Evolutionary conservation across 2,797 vertebrate genomes (phyloP).

Genomic region (Sparidentex hasta): DNA sequence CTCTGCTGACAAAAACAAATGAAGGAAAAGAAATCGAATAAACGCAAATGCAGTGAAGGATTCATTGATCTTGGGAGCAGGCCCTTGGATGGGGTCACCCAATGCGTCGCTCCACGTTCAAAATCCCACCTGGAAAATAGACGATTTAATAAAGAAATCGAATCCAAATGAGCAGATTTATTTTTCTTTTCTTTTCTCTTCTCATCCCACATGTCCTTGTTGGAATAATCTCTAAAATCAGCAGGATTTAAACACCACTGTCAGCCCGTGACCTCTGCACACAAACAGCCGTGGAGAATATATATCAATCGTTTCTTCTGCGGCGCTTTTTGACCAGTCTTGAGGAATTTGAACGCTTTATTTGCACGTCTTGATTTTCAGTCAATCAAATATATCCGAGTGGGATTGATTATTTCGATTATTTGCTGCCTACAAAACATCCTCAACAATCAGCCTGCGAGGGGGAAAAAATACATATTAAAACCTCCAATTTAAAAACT

Average conservation of each 20-base stretch:
- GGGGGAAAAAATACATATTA: background rate
- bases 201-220: background rate
- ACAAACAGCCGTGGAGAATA: too few species aligned
- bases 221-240: conserved; percentile 10
- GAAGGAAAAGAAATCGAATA: background rate
- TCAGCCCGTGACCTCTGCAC: background rate
- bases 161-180: background rate
- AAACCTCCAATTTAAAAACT: background rate
- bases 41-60: background rate
- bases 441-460: background rate
- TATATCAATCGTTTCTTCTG: background rate
- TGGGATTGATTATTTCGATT: conserved; percentile 1
- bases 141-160: background rate
- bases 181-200: background rate
- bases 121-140: background rate
- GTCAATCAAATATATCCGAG: too few species aligned
- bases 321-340: background rate
- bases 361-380: too few species aligned
- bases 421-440: background rate
- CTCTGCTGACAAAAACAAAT: background rate
- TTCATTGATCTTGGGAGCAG: background rate
- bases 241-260: background rate
- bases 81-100: background rate
- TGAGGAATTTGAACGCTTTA: background rate
- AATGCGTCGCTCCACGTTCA: background rate